Base-by-base conservation (phyloP, 2,113 vertebrate species). In the Prolemur simus region DNA sequence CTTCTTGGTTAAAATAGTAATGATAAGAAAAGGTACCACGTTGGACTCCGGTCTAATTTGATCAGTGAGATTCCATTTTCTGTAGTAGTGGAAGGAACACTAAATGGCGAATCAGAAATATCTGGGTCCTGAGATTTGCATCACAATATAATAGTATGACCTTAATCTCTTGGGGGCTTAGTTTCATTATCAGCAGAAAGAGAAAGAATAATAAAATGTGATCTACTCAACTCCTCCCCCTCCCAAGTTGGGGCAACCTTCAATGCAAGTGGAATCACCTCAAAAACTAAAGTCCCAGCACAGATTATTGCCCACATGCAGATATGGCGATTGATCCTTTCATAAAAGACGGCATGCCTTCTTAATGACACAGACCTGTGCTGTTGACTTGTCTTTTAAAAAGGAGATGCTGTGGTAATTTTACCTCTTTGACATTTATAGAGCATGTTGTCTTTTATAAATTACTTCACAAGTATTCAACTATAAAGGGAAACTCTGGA, bases 401-500 rank as follows among this genome's bases (percentile, higher is more conserved):
- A 76, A 84, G 82, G 42, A 95, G 74, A 92, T 90, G 71, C 42
- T 87, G 45, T 4, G 27, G 60, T 93, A 92, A 97, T 97, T 94
- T 45, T 45, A 91, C 9, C 68, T 80, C 58, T 64, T 94, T 97
- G 80, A 95, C 95, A 97, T 97, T 91, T 87, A 96, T 17, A 92
- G 52, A 96, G 42, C 29, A 88, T 3, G 6, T 73, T 94, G 60
- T 87, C 71, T 68, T 78, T 96, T 90, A 45, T 87, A 95, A 97
- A 96, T 97, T 95, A 95, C 37, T 96, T 95, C 29, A 23, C 12
- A 96, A 92, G 77, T 93, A 94, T 91, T 96, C 52, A 76, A 82
- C 23, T 78, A 39, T 68, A 92, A 92, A 95, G 74, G 8, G 73
- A 95, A 89, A 81, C n/a, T 84, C 29, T 49, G 74, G 84, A 96